Conservation (phyloP, 2,888 invertebrate species). For the Rhagonycha fulva region DNA sequence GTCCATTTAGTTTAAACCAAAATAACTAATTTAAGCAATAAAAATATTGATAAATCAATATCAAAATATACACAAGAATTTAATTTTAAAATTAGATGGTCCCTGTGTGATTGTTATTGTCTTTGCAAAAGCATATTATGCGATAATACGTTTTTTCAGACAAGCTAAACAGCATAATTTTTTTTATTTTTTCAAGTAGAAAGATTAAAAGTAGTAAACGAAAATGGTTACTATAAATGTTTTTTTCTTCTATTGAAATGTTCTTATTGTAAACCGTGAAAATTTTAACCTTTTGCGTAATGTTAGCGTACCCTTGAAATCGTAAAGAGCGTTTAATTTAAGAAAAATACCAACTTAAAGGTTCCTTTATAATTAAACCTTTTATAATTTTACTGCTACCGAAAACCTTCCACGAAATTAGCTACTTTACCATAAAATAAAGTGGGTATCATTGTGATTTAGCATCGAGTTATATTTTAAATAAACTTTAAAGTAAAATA, state of each 20-base stretch:
- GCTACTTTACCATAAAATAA: background rate
- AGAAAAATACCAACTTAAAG: background rate
- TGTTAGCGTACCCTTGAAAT: background rate
- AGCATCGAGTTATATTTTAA: background rate
- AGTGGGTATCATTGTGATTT: background rate
- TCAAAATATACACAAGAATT: no score
- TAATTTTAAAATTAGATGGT: no score
- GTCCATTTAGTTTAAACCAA: no score
- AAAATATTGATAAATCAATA: no score
- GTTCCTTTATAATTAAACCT: background rate
- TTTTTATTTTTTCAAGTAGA: no score
- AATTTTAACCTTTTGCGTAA: background rate
- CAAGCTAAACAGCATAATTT: background rate
- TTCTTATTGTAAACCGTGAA: background rate
- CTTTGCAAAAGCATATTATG: no score
- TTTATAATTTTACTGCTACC: background rate
- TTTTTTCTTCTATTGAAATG: no score
- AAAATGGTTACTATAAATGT: no score
- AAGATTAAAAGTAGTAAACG: no score
- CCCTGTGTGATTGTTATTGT: no score
- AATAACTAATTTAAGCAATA: no score
- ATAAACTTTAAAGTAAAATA: background rate
- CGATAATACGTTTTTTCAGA: background rate
- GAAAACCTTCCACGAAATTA: background rate
- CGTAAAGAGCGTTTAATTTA: background rate